Evolutionary conservation across 2,113 vertebrate species (phyloP).

Genomic region (Cynoglossus semilaevis): DNA sequence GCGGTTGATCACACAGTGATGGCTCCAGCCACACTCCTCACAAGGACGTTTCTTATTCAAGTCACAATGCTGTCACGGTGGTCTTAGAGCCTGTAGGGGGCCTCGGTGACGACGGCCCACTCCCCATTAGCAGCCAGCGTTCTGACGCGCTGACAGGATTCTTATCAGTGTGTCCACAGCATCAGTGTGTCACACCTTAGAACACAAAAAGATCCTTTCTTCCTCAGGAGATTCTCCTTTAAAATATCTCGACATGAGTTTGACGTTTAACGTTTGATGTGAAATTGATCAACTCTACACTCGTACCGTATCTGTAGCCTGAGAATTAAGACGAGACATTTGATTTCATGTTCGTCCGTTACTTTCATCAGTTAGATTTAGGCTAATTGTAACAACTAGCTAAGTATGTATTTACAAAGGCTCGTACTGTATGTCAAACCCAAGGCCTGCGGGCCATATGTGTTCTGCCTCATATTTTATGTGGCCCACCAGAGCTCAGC

Average conservation of each 20-base stretch:
- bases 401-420: too few relatives aligned
- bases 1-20: conserved; percentile 73
- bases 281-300: neutral
- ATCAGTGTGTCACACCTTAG: conserved; percentile 39
- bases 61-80: conserved; percentile 64
- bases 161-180: conserved; percentile 42
- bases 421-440: too few relatives aligned
- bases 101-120: conserved; percentile 39
- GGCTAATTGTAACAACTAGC: too few relatives aligned
- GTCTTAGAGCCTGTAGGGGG: conserved; percentile 34
- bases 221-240: neutral
- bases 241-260: neutral
- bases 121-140: conserved; percentile 55
- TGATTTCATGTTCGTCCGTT: too few relatives aligned
- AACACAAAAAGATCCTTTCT: conserved; percentile 24
- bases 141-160: conserved; percentile 48
- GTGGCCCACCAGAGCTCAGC: too few relatives aligned
- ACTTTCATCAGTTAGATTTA: too few relatives aligned
- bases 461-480: too few relatives aligned
- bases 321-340: too few relatives aligned
- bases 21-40: conserved; percentile 50
- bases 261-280: neutral
- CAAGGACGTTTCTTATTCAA: conserved; percentile 68
- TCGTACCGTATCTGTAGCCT: too few relatives aligned
- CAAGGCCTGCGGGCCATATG: too few relatives aligned